Conservation (phyloP, 92 coral and sea anemone genomes). For the Metridium senile region DNA sequence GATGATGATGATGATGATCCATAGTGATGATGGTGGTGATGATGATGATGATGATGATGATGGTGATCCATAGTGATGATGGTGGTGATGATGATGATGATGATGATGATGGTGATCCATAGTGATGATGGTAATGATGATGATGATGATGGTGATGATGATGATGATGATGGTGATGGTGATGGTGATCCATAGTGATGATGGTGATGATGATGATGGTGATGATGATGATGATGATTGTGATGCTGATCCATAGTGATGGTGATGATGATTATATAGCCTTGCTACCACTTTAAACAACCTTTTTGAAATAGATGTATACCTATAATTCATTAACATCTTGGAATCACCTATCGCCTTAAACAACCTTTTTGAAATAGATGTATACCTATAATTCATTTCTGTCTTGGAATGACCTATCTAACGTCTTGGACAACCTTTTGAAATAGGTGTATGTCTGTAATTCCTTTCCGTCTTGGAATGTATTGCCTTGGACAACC, state of each 20-base stretch:
- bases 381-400: too few relatives aligned
- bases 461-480: too few relatives aligned
- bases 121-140: conserved; percentile 8
- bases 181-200: not conserved
- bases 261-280: not conserved
- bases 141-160: conserved; percentile 11
- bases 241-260: not conserved
- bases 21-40: not conserved
- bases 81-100: not conserved
- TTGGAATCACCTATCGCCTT: too few relatives aligned
- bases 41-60: conserved; percentile 16
- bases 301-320: too few relatives aligned
- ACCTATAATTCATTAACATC: too few relatives aligned
- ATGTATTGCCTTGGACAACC: too few relatives aligned
- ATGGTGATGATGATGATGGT: conserved; percentile 1
- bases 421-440: too few relatives aligned
- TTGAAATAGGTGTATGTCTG: too few relatives aligned
- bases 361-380: too few relatives aligned
- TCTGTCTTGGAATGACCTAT: too few relatives aligned
- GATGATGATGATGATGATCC: not conserved
- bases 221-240: not conserved
- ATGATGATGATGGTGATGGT: conserved; percentile 14
- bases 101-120: conserved; percentile 12
- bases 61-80: conserved; percentile 7
- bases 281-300: too few relatives aligned